A percentile compares a stretch with the other conserved stretches of the same genome.
Evolutionary conservation across 2,797 vertebrate genomes (phyloP).

Genomic region (Sebastes flavidus): DNA sequence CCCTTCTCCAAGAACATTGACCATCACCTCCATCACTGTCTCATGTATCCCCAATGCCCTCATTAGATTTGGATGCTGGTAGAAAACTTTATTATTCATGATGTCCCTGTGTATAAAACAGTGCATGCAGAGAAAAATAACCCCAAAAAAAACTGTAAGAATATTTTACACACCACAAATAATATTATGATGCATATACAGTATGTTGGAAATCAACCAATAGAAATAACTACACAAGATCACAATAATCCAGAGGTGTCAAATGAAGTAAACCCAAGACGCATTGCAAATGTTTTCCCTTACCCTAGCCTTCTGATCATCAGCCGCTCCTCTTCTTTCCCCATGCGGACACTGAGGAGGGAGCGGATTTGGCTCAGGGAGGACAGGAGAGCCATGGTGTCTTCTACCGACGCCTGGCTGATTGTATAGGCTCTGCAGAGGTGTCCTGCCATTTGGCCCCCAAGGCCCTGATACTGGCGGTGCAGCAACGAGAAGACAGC

Average conservation of each 20-base stretch:
- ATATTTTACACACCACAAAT: neutral
- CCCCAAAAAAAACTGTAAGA: neutral
- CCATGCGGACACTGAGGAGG: conserved; percentile 93
- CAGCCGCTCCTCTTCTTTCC: conserved; percentile 92
- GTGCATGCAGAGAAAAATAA: conserved; percentile 6
- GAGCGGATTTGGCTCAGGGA: conserved; percentile 94
- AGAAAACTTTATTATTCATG: conserved; percentile 99
- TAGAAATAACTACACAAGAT: neutral
- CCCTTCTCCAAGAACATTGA: conserved; percentile 92
- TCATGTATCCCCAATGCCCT: conserved; percentile 95
- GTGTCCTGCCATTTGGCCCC: conserved; percentile 83
- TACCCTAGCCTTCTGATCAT: conserved; percentile 96
- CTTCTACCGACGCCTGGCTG: conserved; percentile 89
- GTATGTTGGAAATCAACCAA: neutral
- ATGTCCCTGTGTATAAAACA: conserved; percentile 85
- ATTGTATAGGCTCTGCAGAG: conserved; percentile 92
- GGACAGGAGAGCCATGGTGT: conserved; percentile 90
- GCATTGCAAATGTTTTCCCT: conserved; percentile 1
- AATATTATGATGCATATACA: neutral
- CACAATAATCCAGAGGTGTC: neutral
- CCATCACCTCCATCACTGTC: conserved; percentile 98
- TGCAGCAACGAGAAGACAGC: conserved; percentile 91
- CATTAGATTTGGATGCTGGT: conserved; percentile 97
- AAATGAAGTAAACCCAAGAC: neutral
- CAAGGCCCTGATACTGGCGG: conserved; percentile 90